phyloP scores from a whole-genome alignment of 2,113 vertebrate species.

The Steatornis caripensis region DNA sequence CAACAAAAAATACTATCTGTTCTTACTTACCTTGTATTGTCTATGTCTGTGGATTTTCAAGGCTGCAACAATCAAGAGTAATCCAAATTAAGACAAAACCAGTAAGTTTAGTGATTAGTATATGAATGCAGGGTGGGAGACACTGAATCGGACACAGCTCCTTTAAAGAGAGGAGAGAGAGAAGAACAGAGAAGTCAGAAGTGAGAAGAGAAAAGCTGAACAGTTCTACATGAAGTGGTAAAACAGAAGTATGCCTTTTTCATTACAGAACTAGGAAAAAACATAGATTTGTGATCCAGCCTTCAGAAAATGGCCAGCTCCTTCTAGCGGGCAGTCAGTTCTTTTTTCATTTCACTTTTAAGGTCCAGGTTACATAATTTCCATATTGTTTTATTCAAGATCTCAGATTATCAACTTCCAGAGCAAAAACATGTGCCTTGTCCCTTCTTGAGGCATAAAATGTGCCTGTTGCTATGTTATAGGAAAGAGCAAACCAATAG shows the following conservation, averaged over 20 bases:
- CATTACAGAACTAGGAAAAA: neutral
- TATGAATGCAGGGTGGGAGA: neutral
- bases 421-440: neutral
- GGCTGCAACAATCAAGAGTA: neutral
- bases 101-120: neutral
- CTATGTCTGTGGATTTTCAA: neutral
- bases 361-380: neutral
- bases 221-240: neutral
- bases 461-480: neutral
- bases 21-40: neutral
- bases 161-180: neutral
- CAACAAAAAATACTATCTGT: neutral
- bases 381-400: neutral
- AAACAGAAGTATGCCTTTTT: neutral
- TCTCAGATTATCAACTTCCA: neutral
- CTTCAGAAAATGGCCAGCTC: neutral
- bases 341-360: neutral
- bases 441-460: neutral
- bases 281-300: neutral
- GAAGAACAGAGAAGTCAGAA: neutral
- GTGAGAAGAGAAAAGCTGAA: neutral
- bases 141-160: neutral
- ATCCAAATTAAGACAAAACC: neutral
- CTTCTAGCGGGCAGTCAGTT: neutral
- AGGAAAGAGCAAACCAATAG: neutral